Base-by-base conservation (phyloP, 2,888 invertebrate species). In the Oegoconia quadripuncta region DNA sequence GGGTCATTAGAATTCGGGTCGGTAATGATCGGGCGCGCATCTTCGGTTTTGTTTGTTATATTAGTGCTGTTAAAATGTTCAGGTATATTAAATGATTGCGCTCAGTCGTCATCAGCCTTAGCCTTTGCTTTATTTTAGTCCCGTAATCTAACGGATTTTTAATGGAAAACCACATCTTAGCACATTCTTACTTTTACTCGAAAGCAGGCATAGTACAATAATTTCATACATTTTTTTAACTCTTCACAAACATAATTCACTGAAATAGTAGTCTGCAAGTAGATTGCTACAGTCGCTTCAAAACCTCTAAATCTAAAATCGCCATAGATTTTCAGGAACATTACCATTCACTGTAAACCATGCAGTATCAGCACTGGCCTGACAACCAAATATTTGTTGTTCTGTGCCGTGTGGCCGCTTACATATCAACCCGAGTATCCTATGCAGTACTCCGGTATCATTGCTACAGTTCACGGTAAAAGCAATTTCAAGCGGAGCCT, bases 1-100 rank as follows among this genome's bases (percentile, higher is more conserved):
- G 76, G 75, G 67, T 82, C 84, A 81, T 86, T 82, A 86, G 81
- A 73, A 75, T 78, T 74, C 61, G 82, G 86, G 78, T 76, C 74
- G 64, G 81, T 87, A 83, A 87, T 86, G 82, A 82, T 79, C 79
- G 70, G 65, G 60, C 70, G 73, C 61, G 69, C 70, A 65, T 66
- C 71, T 53, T 42, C 52, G 52, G 64, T 79, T 82, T 81, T 81
- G 77, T 84, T 81, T 79, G 74, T 80, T 78, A 69, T 72, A 57
- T 77, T 59, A 54, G 46, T 59, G 59, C 59, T 65, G 55, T 62
- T 58, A 61, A 63, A 64, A 55, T 56, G 55, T 55, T 67, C 66
- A 67, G 72, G 69, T 74, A 70, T 67, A 71, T 74, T 72, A 73
- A 71, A 61, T 62, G 57, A 55, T 54, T 61, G 47, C 48, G 56